phyloP scores from a whole-genome alignment of 1,140 invertebrate genomes.

The Plutomurus gul region DNA sequence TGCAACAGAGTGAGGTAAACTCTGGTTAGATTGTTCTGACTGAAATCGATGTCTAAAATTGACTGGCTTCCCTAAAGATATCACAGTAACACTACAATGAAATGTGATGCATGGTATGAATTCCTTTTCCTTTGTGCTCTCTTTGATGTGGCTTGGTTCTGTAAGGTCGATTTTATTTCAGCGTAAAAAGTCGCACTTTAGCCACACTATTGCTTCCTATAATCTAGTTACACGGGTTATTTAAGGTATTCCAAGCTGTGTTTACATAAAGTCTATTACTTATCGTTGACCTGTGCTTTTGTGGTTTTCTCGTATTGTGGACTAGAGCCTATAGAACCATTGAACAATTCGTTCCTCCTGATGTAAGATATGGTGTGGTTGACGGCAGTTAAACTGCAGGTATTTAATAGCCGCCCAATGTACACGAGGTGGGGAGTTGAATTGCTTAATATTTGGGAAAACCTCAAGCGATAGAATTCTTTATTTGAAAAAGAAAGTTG shows the following conservation, averaged over 20 bases:
- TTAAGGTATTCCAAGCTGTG: neutral
- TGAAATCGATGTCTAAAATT: no score
- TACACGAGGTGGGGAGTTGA: neutral
- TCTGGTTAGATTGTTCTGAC: no score
- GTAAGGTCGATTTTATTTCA: neutral
- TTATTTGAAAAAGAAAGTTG: constrained; percentile 11
- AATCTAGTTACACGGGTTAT: neutral
- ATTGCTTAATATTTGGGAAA: constrained; percentile 9
- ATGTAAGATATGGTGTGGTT: neutral
- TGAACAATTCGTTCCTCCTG: no score
- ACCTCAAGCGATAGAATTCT: constrained; percentile 4
- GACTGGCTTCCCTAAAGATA: no score
- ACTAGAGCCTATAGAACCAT: no score
- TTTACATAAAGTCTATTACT: neutral
- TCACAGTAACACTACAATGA: neutral
- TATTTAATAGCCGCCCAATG: neutral
- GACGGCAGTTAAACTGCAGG: neutral
- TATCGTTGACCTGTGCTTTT: no score
- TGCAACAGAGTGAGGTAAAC: no score
- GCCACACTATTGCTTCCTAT: neutral
- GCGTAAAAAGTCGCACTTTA: constrained; percentile 20
- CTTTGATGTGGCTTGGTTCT: neutral
- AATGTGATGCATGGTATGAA: neutral
- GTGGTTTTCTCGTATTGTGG: no score
- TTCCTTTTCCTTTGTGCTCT: neutral